A percentile compares a stretch with the other conserved stretches of the same genome.
Conservation (phyloP, 2,113 vertebrate genomes). For the Lagenorhynchus albirostris region DNA sequence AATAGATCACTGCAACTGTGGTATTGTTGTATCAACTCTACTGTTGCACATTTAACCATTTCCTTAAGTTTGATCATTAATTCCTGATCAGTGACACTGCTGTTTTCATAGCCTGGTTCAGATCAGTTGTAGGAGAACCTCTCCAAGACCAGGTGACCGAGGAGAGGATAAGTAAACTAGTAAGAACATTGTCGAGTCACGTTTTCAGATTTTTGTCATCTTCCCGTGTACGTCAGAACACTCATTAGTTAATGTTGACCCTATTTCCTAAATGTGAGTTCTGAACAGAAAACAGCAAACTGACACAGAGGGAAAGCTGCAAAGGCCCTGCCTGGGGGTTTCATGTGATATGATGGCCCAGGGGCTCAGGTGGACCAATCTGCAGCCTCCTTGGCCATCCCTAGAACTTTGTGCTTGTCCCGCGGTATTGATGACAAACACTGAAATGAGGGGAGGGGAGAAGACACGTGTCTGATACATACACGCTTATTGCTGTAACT, state of each 20-base stretch:
- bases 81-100: not conserved
- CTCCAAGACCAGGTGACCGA: not conserved
- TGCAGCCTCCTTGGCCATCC: slow-evolving; percentile 3
- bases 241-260: slow-evolving; percentile 8
- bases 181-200: not conserved
- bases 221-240: not conserved
- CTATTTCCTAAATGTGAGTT: slow-evolving; percentile 33
- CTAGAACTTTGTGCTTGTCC: not conserved
- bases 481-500: not conserved
- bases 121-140: not conserved
- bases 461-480: not conserved
- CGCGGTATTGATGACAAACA: not conserved
- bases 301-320: not conserved
- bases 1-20: not conserved
- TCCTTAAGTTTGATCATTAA: not conserved
- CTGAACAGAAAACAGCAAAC: slow-evolving; percentile 37
- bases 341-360: not conserved
- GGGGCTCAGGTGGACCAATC: slow-evolving; percentile 50
- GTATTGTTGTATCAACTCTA: not conserved
- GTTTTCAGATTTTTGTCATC: slow-evolving; percentile 19
- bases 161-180: not conserved
- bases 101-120: not conserved
- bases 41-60: not conserved
- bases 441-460: not conserved
- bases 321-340: slow-evolving; percentile 18